A percentile compares a stretch with the other conserved stretches of the same genome.
Conservation (phyloP, 2,888 invertebrate genomes). For the Leptopilina myrica region DNA sequence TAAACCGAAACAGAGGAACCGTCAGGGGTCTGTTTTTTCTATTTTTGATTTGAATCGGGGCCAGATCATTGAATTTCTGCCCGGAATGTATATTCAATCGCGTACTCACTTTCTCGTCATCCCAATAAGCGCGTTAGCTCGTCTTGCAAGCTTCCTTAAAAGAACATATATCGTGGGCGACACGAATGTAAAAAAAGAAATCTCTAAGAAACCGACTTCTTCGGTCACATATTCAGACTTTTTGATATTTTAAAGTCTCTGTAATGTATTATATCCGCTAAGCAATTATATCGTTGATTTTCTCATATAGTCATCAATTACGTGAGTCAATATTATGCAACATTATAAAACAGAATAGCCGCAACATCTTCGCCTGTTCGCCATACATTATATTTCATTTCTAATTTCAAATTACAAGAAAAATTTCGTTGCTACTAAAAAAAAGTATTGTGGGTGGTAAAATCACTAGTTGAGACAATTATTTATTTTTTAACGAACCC, state of each 20-base stretch:
- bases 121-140: constrained; percentile 51
- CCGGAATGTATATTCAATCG: constrained; percentile 42
- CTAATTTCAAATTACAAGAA: not conserved
- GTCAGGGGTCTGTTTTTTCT: not conserved
- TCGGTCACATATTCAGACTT: not conserved
- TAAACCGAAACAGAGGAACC: too few species aligned
- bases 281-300: not conserved
- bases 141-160: constrained; percentile 63
- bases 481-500: not conserved
- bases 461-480: not conserved
- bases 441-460: not conserved
- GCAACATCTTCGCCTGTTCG: not conserved
- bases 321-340: constrained; percentile 2
- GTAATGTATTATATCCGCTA: not conserved
- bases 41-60: not conserved
- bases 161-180: constrained; percentile 61
- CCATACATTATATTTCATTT: not conserved
- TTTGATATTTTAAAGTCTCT: not conserved
- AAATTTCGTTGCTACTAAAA: not conserved
- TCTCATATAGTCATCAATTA: constrained; percentile 4
- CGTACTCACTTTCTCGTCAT: constrained; percentile 62
- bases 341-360: constrained; percentile 7
- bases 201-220: constrained; percentile 38
- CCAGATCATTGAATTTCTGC: too few species aligned
- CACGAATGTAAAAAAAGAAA: constrained; percentile 55